These are phyloP conservation scores for Styela clava DNA, from an alignment of 23 tunicate species.

Conservation along the genomic window DNA sequence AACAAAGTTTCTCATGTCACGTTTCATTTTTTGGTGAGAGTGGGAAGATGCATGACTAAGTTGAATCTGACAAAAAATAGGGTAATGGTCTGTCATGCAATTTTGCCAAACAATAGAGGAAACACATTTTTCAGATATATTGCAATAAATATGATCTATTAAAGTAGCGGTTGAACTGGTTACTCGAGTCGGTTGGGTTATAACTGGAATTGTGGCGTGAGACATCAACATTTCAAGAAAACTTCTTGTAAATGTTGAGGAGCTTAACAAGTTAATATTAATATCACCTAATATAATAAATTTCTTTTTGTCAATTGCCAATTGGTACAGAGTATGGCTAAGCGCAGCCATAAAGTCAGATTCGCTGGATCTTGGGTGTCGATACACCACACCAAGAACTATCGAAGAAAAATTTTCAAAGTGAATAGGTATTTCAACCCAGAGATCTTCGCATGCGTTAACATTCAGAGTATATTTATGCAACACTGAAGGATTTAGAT, in stretches of 20 bases:
- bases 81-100: too few relatives aligned
- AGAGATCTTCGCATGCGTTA: not conserved
- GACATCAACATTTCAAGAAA: too few relatives aligned
- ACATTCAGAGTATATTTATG: not conserved
- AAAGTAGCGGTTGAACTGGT: too few relatives aligned
- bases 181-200: too few relatives aligned
- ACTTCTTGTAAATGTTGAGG: not conserved
- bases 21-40: too few relatives aligned
- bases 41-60: too few relatives aligned
- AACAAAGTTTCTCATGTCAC: too few relatives aligned
- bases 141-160: too few relatives aligned
- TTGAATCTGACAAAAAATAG: too few relatives aligned
- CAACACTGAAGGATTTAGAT: not conserved
- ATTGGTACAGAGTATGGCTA: not conserved
- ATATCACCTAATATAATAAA: not conserved
- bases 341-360: not conserved
- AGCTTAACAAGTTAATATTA: not conserved
- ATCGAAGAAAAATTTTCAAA: not conserved
- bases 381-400: not conserved
- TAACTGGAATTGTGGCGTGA: too few relatives aligned
- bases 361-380: not conserved
- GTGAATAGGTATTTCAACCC: not conserved
- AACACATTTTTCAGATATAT: too few relatives aligned
- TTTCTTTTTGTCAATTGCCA: not conserved
- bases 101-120: too few relatives aligned